Base-by-base conservation (phyloP, 2,797 vertebrate species). In the Enteromius thamalakanensis region DNA sequence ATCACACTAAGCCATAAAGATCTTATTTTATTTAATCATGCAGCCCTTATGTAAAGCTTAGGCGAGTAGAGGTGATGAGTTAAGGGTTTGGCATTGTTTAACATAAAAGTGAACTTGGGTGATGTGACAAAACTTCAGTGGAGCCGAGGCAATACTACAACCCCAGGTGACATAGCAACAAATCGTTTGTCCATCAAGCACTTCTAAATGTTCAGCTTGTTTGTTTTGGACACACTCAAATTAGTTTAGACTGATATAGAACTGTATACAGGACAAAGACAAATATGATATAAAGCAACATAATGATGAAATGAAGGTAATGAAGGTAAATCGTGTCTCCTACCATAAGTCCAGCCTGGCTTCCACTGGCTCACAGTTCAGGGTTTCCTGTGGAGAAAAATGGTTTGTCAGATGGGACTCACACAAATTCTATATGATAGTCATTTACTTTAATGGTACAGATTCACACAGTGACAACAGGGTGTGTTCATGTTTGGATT, bases 291-390 rank as follows among this genome's bases (percentile, higher is more conserved):
- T 21, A 74, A 29, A 51, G 29, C 55, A 53, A 65, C 1, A 47
- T 47, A 60, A 19, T 12, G 55, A 60, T 10, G 78, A 77, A n/a
- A n/a, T n/a, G n/a, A n/a, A n/a, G n/a, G n/a, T n/a, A n/a, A n/a
- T n/a, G n/a, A n/a, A n/a, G n/a, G 79, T 42, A 75, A 47, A 79
- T 29, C 21, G 70, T 15, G 29, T 53, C 67, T 49, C 94, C 93
- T 94, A 96, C 95, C 95, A 95, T 95, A 89, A 90, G 94, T 90
- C 91, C 93, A 88, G 92, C 92, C 90, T 93, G 89, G 91, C 91
- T 89, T 92, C 92, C 91, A 92, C 92, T 91, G 92, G 89, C 93
- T 95, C 92, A 93, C 91, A 91, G 89, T 89, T 90, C 92, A 89
- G 90, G 90, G 86, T 74, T 69, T 51, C 87, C 94, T 95, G 90